Conservation (phyloP, 2,888 invertebrate genomes). For the Nomada goodeniana region DNA sequence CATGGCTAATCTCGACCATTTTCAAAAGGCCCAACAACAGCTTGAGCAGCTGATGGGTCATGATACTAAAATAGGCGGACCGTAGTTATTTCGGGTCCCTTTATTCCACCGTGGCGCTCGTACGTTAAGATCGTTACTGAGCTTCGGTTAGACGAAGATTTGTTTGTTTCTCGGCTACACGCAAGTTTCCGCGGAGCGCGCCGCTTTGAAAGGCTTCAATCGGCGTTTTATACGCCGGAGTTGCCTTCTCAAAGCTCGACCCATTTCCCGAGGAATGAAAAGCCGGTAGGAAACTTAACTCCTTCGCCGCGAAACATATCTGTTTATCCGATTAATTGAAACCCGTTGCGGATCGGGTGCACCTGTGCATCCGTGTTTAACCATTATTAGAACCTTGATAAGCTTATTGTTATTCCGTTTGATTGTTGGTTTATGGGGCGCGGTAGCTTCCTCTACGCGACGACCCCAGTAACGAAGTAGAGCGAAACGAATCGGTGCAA, state of each 20-base stretch:
- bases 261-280: conserved; percentile 45
- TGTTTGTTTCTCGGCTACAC: conserved; percentile 69
- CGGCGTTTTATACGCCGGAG: conserved; percentile 35
- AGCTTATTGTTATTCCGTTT: not conserved
- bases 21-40: conserved; percentile 60
- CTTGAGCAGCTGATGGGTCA: conserved; percentile 70
- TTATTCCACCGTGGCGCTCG: conserved; percentile 64
- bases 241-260: conserved; percentile 56
- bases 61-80: conserved; percentile 69
- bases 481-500: not conserved
- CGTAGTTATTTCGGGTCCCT: conserved; percentile 69
- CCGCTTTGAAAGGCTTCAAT: conserved; percentile 63
- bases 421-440: not conserved
- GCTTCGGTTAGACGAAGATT: conserved; percentile 68
- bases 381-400: conserved; percentile 7
- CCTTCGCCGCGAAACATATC: conserved; percentile 26
- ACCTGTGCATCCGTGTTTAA: conserved; percentile 28
- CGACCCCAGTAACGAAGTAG: not conserved
- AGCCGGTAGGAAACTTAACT: conserved; percentile 40
- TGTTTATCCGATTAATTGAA: conserved; percentile 56
- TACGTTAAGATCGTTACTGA: conserved; percentile 62
- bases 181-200: conserved; percentile 59
- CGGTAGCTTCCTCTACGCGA: too few species aligned
- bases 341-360: conserved; percentile 37
- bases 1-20: conserved; percentile 55